Evolutionary conservation across 2,888 invertebrate genomes (phyloP).

Genomic region (Abrostola triplasia): DNA sequence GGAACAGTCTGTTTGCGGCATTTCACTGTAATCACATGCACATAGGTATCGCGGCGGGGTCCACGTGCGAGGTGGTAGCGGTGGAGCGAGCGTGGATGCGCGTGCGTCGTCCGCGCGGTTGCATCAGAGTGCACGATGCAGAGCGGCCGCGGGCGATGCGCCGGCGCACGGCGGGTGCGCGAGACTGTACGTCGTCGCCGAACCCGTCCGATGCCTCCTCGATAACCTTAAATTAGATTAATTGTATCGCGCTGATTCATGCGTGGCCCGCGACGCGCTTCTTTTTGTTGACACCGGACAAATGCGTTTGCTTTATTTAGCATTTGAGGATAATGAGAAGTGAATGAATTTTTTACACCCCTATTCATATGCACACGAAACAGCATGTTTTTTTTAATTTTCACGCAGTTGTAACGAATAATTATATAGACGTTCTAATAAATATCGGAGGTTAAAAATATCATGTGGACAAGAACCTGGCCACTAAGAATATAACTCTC

Average conservation of each 20-base stretch:
- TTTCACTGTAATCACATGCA: slow-evolving; percentile 78
- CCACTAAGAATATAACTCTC: no score
- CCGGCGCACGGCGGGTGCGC: slow-evolving; percentile 71
- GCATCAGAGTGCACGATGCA: slow-evolving; percentile 56
- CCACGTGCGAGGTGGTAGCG: slow-evolving; percentile 26
- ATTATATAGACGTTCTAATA: not conserved
- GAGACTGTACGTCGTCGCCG: slow-evolving; percentile 85
- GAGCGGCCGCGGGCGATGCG: slow-evolving; percentile 73
- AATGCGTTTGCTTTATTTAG: slow-evolving; percentile 81
- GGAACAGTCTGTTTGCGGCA: slow-evolving; percentile 86
- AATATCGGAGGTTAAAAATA: no score
- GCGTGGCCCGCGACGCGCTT: slow-evolving; percentile 73
- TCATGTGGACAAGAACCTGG: no score
- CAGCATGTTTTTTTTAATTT: slow-evolving; percentile 8
- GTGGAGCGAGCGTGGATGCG: slow-evolving; percentile 28
- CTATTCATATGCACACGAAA: slow-evolving; percentile 30
- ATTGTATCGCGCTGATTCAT: slow-evolving; percentile 87
- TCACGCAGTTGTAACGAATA: not conserved
- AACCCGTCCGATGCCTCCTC: slow-evolving; percentile 80
- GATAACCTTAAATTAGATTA: slow-evolving; percentile 88
- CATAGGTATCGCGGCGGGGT: slow-evolving; percentile 62
- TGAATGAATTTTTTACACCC: slow-evolving; percentile 70
- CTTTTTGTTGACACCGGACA: slow-evolving; percentile 82
- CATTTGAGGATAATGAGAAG: slow-evolving; percentile 70
- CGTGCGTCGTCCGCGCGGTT: slow-evolving; percentile 43